phyloP scores from a whole-genome alignment of 2,113 vertebrate genomes.

The Rhabdornis inornatus region DNA sequence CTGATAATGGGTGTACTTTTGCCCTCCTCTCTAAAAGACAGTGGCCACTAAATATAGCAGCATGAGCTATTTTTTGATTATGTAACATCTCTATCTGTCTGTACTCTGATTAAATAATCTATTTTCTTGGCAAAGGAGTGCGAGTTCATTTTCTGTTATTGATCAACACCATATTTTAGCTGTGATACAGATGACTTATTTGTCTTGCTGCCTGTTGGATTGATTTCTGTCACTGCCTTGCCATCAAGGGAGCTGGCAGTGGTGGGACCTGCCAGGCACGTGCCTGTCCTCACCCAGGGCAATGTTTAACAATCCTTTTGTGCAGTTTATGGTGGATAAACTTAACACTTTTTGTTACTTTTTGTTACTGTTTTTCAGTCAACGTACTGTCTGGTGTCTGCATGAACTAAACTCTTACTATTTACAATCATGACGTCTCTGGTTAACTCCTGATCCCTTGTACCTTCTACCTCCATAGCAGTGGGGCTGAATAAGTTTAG shows the following conservation, averaged over 20 bases:
- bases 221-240: conserved; percentile 24
- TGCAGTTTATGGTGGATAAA: neutral
- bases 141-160: conserved; percentile 47
- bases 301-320: neutral
- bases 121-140: conserved; percentile 48
- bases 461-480: neutral
- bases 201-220: conserved; percentile 44
- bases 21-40: neutral
- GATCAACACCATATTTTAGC: conserved; percentile 48
- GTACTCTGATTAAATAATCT: conserved; percentile 53
- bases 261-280: neutral
- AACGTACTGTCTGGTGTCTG: neutral
- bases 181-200: conserved; percentile 34
- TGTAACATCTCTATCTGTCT: conserved; percentile 37
- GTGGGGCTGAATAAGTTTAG: neutral
- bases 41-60: conserved; percentile 33
- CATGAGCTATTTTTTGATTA: neutral
- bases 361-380: neutral
- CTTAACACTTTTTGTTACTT: neutral
- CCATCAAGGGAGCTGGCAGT: neutral
- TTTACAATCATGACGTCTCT: neutral
- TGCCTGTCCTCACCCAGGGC: neutral
- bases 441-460: neutral
- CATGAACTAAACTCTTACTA: neutral
- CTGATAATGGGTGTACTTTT: conserved; percentile 19